Base-by-base conservation (phyloP, 2,888 invertebrate genomes). In the Brachyopa scutellaris region DNA sequence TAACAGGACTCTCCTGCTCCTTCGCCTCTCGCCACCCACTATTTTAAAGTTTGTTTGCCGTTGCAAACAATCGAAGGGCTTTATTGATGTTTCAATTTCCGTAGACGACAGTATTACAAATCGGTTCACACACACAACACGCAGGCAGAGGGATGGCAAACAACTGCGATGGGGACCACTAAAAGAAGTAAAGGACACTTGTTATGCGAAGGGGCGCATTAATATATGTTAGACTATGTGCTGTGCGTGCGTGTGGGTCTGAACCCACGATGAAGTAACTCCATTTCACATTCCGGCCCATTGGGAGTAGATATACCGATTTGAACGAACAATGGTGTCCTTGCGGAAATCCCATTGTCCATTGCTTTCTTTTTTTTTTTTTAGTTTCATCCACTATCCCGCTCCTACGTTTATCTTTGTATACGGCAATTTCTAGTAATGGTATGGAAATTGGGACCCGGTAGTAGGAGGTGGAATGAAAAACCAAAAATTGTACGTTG, bases 31-130 rank as follows among this genome's bases (percentile, higher is more conserved):
- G 40, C 15, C 26, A 57, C 73, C 38, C 33, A 40, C 38, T 57
- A 26, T 66, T 76, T 74, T 64, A 64, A 69, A 76, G 80, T 80
- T 69, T 74, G 51, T 73, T 84, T 76, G 49, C 59, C 33, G 45
- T 73, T 45, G 82, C 64, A 77, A 82, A 82, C 69, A 82, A 84
- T 78, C 64, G 72, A 69, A 62, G 67, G 84, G 82, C 82, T 77
- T 85, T 86, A 84, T 85, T 86, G 86, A 85, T 86, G 86, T 86
- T 85, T 84, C 86, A 86, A 85, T 86, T 86, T 86, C 86, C 86
- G 86, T 80, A 77, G 84, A 85, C 82, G 85, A 86, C 85, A 86
- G 85, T 84, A 84, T 85, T 85, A 85, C 86, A 86, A 86, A 86
- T 86, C 84, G 86, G 78, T 84, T 84, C 74, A 70, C 66, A 82